A percentile compares a stretch with the other conserved stretches of the same genome.
Evolutionary conservation across 2,888 invertebrate genomes (phyloP).

Genomic region (Acleris cristana): DNA sequence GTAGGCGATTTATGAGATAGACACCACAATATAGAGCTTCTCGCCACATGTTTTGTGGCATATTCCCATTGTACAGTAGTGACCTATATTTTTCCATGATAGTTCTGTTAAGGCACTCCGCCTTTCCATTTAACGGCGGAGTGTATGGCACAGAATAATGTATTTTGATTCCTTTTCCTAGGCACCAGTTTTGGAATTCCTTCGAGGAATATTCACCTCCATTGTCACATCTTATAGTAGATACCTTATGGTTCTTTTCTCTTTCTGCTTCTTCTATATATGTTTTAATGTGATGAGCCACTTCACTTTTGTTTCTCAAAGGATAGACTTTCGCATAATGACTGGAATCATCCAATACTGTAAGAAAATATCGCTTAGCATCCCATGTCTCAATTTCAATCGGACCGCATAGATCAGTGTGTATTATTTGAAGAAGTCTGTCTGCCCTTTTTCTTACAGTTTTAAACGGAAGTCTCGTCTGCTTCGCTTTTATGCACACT

Average conservation of each 20-base stretch:
- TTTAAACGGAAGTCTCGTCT: constrained; percentile 5
- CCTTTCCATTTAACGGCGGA: constrained; percentile 1
- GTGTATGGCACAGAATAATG: background rate
- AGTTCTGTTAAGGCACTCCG: background rate
- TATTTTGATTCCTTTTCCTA: constrained; percentile 1
- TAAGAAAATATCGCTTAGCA: constrained; percentile 2
- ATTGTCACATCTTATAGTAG: too few species aligned
- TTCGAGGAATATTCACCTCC: too few species aligned
- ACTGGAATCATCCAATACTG: constrained; percentile 1
- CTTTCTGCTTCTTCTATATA: constrained; percentile 7
- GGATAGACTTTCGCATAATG: constrained; percentile 2
- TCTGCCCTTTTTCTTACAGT: background rate
- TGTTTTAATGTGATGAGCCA: background rate
- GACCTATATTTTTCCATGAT: background rate
- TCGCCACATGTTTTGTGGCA: constrained; percentile 6
- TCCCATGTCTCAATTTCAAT: background rate
- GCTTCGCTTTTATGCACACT: constrained; percentile 4
- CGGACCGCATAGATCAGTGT: background rate
- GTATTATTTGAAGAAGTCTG: constrained; percentile 1
- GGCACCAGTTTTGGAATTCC: background rate
- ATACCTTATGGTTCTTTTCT: background rate
- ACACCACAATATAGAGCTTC: constrained; percentile 7
- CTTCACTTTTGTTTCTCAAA: constrained; percentile 1
- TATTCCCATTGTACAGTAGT: background rate
- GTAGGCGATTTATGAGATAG: constrained; percentile 2